Conservation (phyloP, 1,140 invertebrate genomes). For the Homalodisca vitripennis region DNA sequence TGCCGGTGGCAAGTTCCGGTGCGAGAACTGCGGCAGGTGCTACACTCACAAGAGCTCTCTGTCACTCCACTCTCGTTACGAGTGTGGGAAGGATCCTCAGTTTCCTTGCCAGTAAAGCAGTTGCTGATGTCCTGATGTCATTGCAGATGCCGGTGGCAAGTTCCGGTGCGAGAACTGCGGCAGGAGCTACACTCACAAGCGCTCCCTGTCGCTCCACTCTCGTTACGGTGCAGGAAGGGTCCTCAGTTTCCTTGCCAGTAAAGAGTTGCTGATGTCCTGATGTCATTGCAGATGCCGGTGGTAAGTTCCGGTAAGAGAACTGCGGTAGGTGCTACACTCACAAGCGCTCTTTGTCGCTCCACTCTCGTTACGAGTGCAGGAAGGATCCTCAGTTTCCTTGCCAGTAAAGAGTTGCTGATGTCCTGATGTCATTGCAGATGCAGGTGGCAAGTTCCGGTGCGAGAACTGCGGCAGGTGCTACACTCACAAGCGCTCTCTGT, state of each 20-base stretch:
- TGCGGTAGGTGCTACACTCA: slow-evolving; percentile 34
- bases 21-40: slow-evolving; percentile 47
- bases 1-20: slow-evolving; percentile 19
- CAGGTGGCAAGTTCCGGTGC: slow-evolving; percentile 26
- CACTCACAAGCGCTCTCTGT: slow-evolving; percentile 44
- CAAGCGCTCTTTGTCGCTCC: slow-evolving; percentile 28
- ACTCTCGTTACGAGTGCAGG: slow-evolving; percentile 42
- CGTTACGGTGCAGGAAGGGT: slow-evolving; percentile 56
- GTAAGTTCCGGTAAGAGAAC: not conserved
- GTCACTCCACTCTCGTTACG: slow-evolving; percentile 54
- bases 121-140: too few relatives aligned
- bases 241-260: slow-evolving; percentile 48
- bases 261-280: not conserved
- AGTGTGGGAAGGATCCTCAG: slow-evolving; percentile 55
- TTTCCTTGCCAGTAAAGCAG: slow-evolving; percentile 48
- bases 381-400: slow-evolving; percentile 33
- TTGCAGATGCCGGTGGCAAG: too few relatives aligned
- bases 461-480: slow-evolving; percentile 47
- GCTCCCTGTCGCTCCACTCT: slow-evolving; percentile 51
- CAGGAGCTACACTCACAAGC: slow-evolving; percentile 37
- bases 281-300: not conserved
- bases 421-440: too few relatives aligned
- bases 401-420: too few relatives aligned
- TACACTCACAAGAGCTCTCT: slow-evolving; percentile 43
- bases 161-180: slow-evolving; percentile 48